A percentile compares a stretch with the other conserved stretches of the same genome.
Evolutionary conservation across 2,797 vertebrate genomes (phyloP).

Genomic region (Tapirus indicus): DNA sequence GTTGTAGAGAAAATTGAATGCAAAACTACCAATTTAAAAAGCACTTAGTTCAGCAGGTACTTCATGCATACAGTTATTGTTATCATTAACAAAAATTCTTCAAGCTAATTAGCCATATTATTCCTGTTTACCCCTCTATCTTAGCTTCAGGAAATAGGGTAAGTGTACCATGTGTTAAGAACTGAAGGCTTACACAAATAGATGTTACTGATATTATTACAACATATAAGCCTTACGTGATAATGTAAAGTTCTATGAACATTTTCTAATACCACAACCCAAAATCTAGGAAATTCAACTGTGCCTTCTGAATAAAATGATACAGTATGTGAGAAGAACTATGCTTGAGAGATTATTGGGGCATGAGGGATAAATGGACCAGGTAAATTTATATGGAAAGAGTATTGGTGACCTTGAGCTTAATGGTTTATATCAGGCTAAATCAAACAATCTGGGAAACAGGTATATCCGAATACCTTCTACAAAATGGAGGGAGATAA

Average conservation of each 20-base stretch:
- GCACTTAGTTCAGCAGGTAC: neutral
- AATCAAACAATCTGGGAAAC: neutral
- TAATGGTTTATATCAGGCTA: neutral
- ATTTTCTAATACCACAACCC: neutral
- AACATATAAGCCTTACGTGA: neutral
- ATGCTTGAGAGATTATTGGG: neutral
- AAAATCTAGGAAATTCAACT: neutral
- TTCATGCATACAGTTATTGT: neutral
- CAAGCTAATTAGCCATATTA: neutral
- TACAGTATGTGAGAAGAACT: neutral
- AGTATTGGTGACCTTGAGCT: neutral
- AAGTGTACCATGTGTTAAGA: neutral
- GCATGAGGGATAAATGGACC: neutral
- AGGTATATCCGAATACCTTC: neutral
- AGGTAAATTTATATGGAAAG: neutral
- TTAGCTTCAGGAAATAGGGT: neutral
- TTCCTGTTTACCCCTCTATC: neutral
- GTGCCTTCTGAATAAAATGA: neutral
- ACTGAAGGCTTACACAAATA: neutral
- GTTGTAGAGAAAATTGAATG: neutral
- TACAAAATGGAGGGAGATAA: neutral
- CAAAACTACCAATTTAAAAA: constrained; percentile 35
- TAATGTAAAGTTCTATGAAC: neutral
- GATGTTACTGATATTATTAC: neutral
- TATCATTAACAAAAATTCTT: neutral